phyloP scores from a whole-genome alignment of 2,113 vertebrate genomes.

The Chloropsis hardwickii region DNA sequence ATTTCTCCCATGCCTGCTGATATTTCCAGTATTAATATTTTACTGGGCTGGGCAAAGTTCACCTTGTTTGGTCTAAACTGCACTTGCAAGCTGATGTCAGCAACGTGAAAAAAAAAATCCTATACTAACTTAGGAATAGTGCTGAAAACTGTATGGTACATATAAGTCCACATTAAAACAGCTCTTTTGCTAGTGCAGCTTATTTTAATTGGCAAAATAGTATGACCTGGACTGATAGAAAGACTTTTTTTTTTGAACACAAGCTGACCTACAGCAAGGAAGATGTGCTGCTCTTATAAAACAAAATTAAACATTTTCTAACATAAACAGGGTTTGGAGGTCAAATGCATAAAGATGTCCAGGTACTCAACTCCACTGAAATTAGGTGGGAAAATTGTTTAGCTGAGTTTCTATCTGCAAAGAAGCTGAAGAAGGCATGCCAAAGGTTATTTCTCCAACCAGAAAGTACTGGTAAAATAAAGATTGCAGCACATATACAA shows the following conservation, averaged over 20 bases:
- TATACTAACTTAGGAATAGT: neutral
- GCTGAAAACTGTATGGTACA: neutral
- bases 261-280: neutral
- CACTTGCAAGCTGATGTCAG: neutral
- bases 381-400: neutral
- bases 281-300: neutral
- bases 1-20: neutral
- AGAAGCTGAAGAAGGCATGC: neutral
- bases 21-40: neutral
- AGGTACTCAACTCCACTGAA: neutral
- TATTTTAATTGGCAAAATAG: neutral
- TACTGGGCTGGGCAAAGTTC: neutral
- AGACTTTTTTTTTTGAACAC: neutral
- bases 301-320: neutral
- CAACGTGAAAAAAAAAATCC: neutral
- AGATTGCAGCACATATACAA: neutral
- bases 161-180: neutral
- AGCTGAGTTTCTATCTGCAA: neutral
- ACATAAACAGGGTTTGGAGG: neutral
- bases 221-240: neutral
- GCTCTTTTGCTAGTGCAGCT: neutral
- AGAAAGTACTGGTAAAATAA: neutral
- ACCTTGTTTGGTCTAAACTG: neutral
- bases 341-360: neutral
- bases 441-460: neutral